phyloP scores from a whole-genome alignment of 2,888 invertebrate species.

The Drosophila rellima region DNA sequence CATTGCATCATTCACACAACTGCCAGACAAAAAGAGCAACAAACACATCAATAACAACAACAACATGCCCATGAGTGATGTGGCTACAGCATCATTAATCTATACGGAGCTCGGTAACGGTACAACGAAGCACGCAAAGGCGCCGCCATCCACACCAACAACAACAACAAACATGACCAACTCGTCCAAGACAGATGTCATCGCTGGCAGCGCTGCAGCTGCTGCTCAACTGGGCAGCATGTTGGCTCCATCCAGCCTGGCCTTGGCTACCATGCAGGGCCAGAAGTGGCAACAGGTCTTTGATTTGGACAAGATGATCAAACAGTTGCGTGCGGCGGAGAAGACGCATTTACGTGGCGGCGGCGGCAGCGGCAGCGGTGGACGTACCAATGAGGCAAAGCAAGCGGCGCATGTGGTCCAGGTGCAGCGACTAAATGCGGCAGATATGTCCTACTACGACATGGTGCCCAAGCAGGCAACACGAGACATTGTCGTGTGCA shows the following conservation, averaged over 20 bases:
- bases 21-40: slow-evolving; percentile 18
- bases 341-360: slow-evolving; percentile 69
- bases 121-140: slow-evolving; percentile 48
- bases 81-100: slow-evolving; percentile 57
- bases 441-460: slow-evolving; percentile 92
- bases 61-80: slow-evolving; percentile 71
- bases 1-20: slow-evolving; percentile 23
- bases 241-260: slow-evolving; percentile 38
- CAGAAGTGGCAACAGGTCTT: slow-evolving; percentile 83
- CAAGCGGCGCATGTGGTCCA: slow-evolving; percentile 15
- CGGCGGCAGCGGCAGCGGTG: background rate
- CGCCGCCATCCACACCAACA: slow-evolving; percentile 19
- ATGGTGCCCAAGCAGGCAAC: slow-evolving; percentile 92
- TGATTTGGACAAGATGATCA: slow-evolving; percentile 82
- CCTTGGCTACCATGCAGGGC: slow-evolving; percentile 65
- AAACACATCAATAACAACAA: slow-evolving; percentile 27
- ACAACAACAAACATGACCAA: slow-evolving; percentile 53
- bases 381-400: background rate
- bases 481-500: slow-evolving; percentile 92
- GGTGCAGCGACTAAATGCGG: slow-evolving; percentile 86
- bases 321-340: slow-evolving; percentile 79
- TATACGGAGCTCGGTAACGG: slow-evolving; percentile 65
- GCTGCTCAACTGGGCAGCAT: slow-evolving; percentile 46
- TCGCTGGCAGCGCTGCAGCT: slow-evolving; percentile 32
- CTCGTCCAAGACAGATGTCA: slow-evolving; percentile 52